Evolutionary conservation across 2,888 invertebrate species (phyloP).

Genomic region (Lymantria monacha): DNA sequence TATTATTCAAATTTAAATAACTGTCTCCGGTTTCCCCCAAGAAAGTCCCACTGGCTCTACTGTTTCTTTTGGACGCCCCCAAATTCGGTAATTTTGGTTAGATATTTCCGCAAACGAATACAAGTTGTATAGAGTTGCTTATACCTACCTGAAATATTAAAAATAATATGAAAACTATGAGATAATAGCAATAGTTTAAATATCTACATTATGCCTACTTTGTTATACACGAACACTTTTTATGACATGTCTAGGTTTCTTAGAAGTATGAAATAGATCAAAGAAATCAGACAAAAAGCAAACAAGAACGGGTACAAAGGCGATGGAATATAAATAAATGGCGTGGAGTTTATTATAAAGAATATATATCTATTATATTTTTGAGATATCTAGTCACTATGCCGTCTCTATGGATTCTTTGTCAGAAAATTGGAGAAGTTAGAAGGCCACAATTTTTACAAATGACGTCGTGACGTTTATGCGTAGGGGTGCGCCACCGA

Average conservation of each 20-base stretch:
- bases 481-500: constrained; percentile 66
- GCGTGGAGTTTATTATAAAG: constrained; percentile 2
- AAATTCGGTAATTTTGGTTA: constrained; percentile 75
- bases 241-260: constrained; percentile 2
- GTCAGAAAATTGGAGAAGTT: constrained; percentile 74
- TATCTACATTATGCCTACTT: background rate
- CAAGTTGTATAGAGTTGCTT: constrained; percentile 41
- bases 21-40: constrained; percentile 81
- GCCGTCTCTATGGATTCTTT: constrained; percentile 44
- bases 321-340: constrained; percentile 6
- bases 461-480: constrained; percentile 82
- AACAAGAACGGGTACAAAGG: constrained; percentile 5
- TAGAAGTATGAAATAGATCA: constrained; percentile 10
- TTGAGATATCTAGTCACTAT: constrained; percentile 1
- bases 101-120: constrained; percentile 61
- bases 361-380: constrained; percentile 3
- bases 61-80: constrained; percentile 75
- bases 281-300: constrained; percentile 7
- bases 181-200: background rate
- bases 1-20: constrained; percentile 84
- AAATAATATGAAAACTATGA: background rate
- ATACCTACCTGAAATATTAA: background rate
- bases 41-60: constrained; percentile 67
- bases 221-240: constrained; percentile 4
- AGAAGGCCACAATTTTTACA: constrained; percentile 80